Percentiles rank a stretch among this genome's conserved stretches.
Conservation (phyloP, 1,140 invertebrate species). For the Orussus abietinus region DNA sequence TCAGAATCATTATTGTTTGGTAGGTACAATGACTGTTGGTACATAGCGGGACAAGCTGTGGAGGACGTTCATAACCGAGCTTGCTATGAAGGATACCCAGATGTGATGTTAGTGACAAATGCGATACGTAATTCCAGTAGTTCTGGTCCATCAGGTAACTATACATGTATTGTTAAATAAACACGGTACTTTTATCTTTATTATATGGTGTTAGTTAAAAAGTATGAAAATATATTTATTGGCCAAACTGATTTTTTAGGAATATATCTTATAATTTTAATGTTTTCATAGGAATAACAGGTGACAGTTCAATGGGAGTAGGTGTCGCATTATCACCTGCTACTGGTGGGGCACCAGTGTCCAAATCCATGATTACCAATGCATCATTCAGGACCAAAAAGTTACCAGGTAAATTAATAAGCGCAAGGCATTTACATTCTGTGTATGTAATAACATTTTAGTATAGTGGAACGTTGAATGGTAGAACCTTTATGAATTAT, state of each 20-base stretch:
- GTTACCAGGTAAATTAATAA: constrained; percentile 68
- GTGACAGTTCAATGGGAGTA: constrained; percentile 75
- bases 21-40: constrained; percentile 71
- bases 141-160: constrained; percentile 63
- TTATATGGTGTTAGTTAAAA: constrained; percentile 6
- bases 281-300: constrained; percentile 61
- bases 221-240: constrained; percentile 8
- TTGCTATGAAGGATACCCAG: constrained; percentile 80
- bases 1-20: constrained; percentile 6
- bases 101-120: constrained; percentile 85
- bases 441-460: background rate
- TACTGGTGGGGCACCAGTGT: constrained; percentile 73
- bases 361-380: constrained; percentile 94
- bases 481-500: constrained; percentile 7
- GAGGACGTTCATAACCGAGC: constrained; percentile 83
- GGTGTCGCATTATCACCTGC: constrained; percentile 75
- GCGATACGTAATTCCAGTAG: constrained; percentile 83
- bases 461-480: constrained; percentile 3
- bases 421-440: constrained; percentile 1
- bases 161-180: constrained; percentile 2
- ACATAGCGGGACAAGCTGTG: constrained; percentile 69
- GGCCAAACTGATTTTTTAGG: background rate
- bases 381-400: constrained; percentile 95
- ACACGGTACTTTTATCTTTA: constrained; percentile 4
- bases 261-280: constrained; percentile 5